Evolutionary conservation across 2,797 vertebrate species (phyloP), one percentile per base, ranked within the genome.

Genomic region (Peromyscus eremicus): DNA sequence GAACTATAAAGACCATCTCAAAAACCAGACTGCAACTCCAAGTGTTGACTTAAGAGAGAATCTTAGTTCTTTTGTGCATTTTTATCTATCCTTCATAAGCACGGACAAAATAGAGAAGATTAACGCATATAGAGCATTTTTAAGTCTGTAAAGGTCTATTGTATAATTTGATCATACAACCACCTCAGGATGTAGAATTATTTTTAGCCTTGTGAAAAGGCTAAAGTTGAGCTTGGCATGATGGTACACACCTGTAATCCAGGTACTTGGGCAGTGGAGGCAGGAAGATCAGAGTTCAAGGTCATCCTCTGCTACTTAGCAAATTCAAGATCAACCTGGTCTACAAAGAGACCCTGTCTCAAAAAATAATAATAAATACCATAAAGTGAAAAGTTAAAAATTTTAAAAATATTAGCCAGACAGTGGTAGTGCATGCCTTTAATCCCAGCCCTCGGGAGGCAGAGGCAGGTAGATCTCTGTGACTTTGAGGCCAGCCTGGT

Each of bases 41-140:
- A 43, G 17, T 55, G 10, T 76, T 70, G 37, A 11, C 89, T 85
- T 23, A n/a, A 85, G 62, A 95, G 21, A 89, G 34, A 46, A 34
- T 87, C 86, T 97, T 84, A 71, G 46, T n/a, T n/a, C 40, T 70
- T 73, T 77, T 73, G 40, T 25, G 49, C 16, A 52, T 81, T 85
- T 94, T 87, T 85, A 70, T 81, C 52, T 85, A 55, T 70, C 29
- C 66, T 64, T 94, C 89, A 75, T 60, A 85, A 91, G 73, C 84
- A 55, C 8, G 4, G 46, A 5, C 66, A 95, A 37, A 81, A 71
- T 10, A 62, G 21, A 76, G 11, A 95, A 2, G 52, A 86, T 66
- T 84, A 83, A 80, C 13, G n/a, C 29, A 21, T 27, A 25, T 9
- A 70, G 60, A 70, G 23, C 71, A 1, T 19, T 90, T 89, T 93